Conservation (phyloP, 2,888 invertebrate species). For the Trissoscelio sp. region DNA sequence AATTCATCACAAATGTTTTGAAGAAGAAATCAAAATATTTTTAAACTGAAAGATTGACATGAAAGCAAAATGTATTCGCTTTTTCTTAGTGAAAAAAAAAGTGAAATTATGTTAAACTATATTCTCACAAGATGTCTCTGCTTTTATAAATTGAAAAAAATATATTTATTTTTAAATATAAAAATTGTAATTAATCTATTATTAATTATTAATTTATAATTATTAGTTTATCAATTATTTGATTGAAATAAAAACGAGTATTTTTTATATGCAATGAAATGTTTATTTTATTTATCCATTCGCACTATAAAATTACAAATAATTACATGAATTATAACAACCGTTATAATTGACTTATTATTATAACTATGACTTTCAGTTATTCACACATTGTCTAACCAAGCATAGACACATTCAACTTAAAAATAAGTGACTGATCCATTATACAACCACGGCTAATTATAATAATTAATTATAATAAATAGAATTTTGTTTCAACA, state of each 20-base stretch:
- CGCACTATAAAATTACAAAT: slow-evolving; percentile 41
- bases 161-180: background rate
- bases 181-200: too few relatives aligned
- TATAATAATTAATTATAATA: slow-evolving; percentile 18
- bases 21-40: slow-evolving; percentile 1
- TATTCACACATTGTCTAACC: slow-evolving; percentile 13
- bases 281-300: slow-evolving; percentile 3
- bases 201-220: background rate
- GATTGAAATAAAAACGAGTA: background rate
- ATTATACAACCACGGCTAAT: slow-evolving; percentile 20
- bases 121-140: background rate
- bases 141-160: background rate
- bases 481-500: background rate
- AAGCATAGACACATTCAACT: slow-evolving; percentile 26
- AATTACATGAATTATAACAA: slow-evolving; percentile 24
- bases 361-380: slow-evolving; percentile 20
- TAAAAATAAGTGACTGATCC: slow-evolving; percentile 50
- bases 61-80: background rate
- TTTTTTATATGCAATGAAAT: background rate
- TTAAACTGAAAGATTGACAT: background rate
- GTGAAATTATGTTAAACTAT: background rate
- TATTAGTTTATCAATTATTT: background rate
- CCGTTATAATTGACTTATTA: background rate
- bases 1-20: background rate
- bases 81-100: background rate